These are phyloP conservation scores for Zeugodacus cucurbitae DNA, from an alignment of 1,140 invertebrate genomes.

Conservation along the genomic window DNA sequence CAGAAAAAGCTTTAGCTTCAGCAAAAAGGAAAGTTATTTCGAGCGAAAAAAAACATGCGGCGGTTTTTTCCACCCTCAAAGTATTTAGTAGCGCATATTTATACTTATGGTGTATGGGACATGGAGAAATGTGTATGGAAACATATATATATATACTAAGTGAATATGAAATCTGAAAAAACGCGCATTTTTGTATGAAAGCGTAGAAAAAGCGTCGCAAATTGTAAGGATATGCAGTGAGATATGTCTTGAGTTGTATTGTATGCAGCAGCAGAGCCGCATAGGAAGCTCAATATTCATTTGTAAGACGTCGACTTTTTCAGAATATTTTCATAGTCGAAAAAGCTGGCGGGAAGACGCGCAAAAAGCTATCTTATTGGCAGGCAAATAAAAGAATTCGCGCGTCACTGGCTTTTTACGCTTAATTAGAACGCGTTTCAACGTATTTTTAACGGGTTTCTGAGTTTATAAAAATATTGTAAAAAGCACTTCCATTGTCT, in stretches of 20 bases:
- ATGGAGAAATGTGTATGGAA: neutral
- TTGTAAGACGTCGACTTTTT: neutral
- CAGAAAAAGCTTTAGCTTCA: neutral
- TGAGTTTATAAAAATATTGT: neutral
- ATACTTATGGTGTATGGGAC: neutral
- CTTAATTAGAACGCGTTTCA: neutral
- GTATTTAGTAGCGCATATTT: neutral
- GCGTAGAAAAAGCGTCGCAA: neutral
- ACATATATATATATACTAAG: neutral
- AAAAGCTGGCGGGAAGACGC: neutral
- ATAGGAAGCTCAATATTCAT: neutral
- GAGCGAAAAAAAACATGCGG: neutral
- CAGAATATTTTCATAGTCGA: neutral
- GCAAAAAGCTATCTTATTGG: neutral
- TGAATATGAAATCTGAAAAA: neutral
- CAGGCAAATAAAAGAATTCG: neutral
- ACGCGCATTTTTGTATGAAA: neutral
- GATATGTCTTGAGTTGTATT: neutral
- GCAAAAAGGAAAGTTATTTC: neutral
- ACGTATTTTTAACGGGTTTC: constrained; percentile 26
- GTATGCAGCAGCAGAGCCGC: neutral
- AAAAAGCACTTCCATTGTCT: neutral
- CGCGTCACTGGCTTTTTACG: neutral
- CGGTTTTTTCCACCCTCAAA: constrained; percentile 27
- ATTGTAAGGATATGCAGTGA: neutral